Evolutionary conservation across 2,888 invertebrate species (phyloP).

Genomic region (Drosophila lacicola): DNA sequence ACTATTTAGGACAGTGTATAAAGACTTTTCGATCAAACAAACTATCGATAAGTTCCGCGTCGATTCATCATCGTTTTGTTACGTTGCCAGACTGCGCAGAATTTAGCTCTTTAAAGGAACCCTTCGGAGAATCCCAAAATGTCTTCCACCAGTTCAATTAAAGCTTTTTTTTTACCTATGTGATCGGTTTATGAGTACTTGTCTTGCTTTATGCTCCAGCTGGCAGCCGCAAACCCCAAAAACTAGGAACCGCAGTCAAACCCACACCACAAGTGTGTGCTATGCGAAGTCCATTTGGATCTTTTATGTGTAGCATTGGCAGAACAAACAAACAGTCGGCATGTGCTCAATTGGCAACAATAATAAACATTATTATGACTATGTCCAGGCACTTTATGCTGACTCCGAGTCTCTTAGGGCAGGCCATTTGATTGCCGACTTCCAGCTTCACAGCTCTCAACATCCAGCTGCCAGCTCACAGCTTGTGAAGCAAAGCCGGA

Average conservation of each 20-base stretch:
- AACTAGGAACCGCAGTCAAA: neutral
- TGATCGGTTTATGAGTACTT: constrained; percentile 3
- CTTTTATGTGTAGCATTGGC: constrained; percentile 36
- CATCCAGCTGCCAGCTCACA: neutral
- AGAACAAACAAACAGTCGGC: constrained; percentile 34
- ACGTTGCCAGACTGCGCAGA: too few relatives aligned
- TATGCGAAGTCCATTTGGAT: constrained; percentile 49
- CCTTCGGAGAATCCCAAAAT: too few relatives aligned
- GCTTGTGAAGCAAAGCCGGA: constrained; percentile 24
- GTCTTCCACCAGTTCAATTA: neutral
- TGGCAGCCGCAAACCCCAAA: neutral
- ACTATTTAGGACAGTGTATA: too few relatives aligned
- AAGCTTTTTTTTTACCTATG: neutral
- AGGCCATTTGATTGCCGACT: constrained; percentile 26
- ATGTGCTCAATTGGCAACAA: constrained; percentile 60
- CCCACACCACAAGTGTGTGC: neutral
- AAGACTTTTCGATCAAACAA: too few relatives aligned
- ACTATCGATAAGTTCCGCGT: too few relatives aligned
- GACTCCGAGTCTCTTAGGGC: constrained; percentile 58
- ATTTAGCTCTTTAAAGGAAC: too few relatives aligned
- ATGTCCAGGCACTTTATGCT: constrained; percentile 59
- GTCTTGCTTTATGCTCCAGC: constrained; percentile 10
- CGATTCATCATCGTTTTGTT: too few relatives aligned
- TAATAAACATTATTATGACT: constrained; percentile 77
- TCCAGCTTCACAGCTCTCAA: constrained; percentile 5